These are phyloP conservation scores for Drosophila truncata DNA, from an alignment of 1,140 invertebrate species.

Conservation along the genomic window DNA sequence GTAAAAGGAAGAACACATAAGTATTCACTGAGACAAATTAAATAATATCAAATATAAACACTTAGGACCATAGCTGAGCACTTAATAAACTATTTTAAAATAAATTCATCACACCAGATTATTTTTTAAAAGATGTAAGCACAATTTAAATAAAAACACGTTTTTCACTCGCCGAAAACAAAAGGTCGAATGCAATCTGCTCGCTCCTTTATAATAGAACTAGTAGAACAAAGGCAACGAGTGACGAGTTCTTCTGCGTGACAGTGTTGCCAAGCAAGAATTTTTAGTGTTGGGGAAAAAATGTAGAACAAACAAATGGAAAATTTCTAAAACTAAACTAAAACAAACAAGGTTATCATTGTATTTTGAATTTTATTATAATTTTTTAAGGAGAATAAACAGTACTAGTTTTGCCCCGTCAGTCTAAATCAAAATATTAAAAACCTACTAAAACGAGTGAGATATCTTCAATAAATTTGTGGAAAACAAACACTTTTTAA, in stretches of 20 bases:
- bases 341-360: no score
- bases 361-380: no score
- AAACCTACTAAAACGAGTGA: not conserved
- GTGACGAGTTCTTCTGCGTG: no score
- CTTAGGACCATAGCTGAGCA: no score
- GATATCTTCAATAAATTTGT: not conserved
- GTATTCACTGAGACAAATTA: no score
- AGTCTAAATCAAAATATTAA: no score
- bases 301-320: no score
- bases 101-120: not conserved
- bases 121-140: not conserved
- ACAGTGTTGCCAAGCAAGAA: no score
- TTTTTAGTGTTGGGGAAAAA: no score
- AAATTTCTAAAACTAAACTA: no score
- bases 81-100: not conserved
- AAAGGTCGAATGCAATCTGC: not conserved
- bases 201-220: not conserved
- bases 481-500: not conserved
- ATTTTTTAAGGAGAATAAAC: not conserved
- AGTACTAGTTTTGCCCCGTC: not conserved
- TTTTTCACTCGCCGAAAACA: not conserved
- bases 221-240: no score
- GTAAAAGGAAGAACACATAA: not conserved
- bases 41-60: not conserved
- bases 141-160: no score